A percentile compares a stretch with the other conserved stretches of the same genome.
Evolutionary conservation across 2,797 vertebrate species (phyloP).

Genomic region (Nannoperca australis): DNA sequence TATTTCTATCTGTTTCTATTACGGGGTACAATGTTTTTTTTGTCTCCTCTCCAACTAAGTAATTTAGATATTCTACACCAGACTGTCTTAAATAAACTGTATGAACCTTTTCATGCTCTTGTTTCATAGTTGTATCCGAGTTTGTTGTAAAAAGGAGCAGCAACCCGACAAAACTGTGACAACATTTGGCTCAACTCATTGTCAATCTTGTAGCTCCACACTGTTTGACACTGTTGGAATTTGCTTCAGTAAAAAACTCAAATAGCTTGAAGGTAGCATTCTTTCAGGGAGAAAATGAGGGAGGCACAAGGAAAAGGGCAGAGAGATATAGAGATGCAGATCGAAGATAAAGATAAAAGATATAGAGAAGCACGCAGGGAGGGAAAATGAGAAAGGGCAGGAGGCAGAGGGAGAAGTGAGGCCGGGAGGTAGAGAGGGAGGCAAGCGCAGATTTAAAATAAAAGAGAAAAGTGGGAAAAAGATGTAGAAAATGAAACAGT

Average conservation of each 20-base stretch:
- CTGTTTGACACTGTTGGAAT: conserved; percentile 22
- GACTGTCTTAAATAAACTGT: background rate
- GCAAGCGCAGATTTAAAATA: background rate
- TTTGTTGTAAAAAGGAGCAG: conserved; percentile 15
- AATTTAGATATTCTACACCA: background rate
- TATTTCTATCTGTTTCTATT: background rate
- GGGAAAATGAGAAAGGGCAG: conserved; percentile 1
- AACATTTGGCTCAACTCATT: no score
- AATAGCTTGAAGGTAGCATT: conserved; percentile 41
- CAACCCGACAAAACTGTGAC: background rate
- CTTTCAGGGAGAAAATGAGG: conserved; percentile 28
- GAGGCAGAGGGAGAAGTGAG: background rate
- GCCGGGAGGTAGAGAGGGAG: background rate
- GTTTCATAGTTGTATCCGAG: background rate
- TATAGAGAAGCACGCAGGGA: background rate
- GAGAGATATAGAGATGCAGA: background rate
- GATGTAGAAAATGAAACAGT: background rate
- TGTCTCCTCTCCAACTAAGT: background rate
- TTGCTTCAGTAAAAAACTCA: conserved; percentile 38
- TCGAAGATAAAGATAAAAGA: background rate
- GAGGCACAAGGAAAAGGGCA: conserved; percentile 27
- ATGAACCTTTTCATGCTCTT: background rate
- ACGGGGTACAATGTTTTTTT: background rate
- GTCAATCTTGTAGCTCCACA: background rate
- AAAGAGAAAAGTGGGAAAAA: background rate